Percentiles rank a stretch among this genome's conserved stretches.
Conservation (phyloP, 2,797 vertebrate species). For the Kryptopterus vitreolus region DNA sequence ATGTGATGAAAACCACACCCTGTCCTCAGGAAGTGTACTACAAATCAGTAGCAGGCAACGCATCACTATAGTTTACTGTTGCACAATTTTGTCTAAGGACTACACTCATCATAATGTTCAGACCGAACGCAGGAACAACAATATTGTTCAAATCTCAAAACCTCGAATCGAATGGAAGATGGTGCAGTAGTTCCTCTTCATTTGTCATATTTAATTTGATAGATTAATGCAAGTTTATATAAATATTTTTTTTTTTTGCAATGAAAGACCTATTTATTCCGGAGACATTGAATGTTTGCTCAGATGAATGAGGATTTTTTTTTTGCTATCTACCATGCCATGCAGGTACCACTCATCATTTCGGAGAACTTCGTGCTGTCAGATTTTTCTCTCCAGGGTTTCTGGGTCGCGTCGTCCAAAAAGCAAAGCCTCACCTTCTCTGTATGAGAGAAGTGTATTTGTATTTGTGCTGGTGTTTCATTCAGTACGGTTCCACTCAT, state of each 20-base stretch:
- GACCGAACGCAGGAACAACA: neutral
- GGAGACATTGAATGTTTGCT: neutral
- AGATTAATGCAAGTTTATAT: neutral
- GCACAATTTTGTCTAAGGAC: neutral
- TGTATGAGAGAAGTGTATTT: conserved; percentile 49
- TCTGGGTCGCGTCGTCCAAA: neutral
- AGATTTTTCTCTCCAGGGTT: neutral
- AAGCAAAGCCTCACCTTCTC: neutral
- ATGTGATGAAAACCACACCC: conserved; percentile 44
- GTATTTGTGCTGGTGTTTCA: conserved; percentile 31
- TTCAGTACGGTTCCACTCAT: neutral
- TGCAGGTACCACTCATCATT: neutral
- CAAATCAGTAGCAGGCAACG: too few relatives aligned
- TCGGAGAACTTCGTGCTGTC: neutral
- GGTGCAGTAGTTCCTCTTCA: neutral
- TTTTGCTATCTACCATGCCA: neutral
- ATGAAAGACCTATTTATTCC: neutral
- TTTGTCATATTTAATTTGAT: neutral
- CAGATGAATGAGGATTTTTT: neutral
- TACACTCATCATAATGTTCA: neutral
- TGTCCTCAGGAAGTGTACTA: conserved; percentile 10
- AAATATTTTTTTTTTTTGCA: too few relatives aligned
- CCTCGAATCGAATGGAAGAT: neutral
- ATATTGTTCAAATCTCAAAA: neutral
- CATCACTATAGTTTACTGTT: neutral